Evolutionary conservation across 2,113 vertebrate genomes (phyloP).

Genomic region (Kryptolebias marmoratus): DNA sequence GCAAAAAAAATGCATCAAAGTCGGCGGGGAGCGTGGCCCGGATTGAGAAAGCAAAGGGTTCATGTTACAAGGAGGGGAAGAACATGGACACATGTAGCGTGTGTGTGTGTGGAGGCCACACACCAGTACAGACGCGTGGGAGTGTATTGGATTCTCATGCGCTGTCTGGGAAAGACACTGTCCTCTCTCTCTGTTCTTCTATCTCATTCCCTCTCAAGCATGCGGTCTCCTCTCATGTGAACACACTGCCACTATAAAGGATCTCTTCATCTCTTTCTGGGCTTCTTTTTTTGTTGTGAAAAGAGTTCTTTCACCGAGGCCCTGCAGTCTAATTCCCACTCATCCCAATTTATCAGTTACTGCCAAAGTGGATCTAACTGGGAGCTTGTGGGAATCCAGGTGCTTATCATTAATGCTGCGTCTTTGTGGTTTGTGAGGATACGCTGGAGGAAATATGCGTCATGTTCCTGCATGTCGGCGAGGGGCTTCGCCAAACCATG

Average conservation of each 20-base stretch:
- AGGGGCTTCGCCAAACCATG: constrained; percentile 45
- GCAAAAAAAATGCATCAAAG: constrained; percentile 67
- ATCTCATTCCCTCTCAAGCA: constrained; percentile 55
- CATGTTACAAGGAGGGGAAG: constrained; percentile 61
- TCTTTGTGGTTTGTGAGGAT: constrained; percentile 65
- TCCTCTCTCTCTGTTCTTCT: constrained; percentile 58
- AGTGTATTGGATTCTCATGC: constrained; percentile 74
- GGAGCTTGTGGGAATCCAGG: constrained; percentile 79
- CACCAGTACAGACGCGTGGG: constrained; percentile 73
- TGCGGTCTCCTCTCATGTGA: constrained; percentile 76
- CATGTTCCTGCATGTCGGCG: constrained; percentile 65
- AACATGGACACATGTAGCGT: constrained; percentile 63
- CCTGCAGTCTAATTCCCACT: constrained; percentile 52
- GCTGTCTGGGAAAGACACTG: constrained; percentile 71
- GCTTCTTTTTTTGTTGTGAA: constrained; percentile 59
- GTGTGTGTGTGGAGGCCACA: constrained; percentile 63
- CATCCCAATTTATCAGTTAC: constrained; percentile 76
- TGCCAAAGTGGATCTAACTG: constrained; percentile 73
- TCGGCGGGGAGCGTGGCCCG: constrained; percentile 63
- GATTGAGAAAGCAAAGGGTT: constrained; percentile 67
- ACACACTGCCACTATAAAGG: constrained; percentile 72
- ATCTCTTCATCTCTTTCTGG: constrained; percentile 69
- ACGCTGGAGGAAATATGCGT: constrained; percentile 64
- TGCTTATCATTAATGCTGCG: constrained; percentile 77
- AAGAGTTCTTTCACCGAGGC: constrained; percentile 72